A percentile compares a stretch with the other conserved stretches of the same genome.
Evolutionary conservation across 2,797 vertebrate species (phyloP).

Genomic region (Yasuhikotakia modesta): DNA sequence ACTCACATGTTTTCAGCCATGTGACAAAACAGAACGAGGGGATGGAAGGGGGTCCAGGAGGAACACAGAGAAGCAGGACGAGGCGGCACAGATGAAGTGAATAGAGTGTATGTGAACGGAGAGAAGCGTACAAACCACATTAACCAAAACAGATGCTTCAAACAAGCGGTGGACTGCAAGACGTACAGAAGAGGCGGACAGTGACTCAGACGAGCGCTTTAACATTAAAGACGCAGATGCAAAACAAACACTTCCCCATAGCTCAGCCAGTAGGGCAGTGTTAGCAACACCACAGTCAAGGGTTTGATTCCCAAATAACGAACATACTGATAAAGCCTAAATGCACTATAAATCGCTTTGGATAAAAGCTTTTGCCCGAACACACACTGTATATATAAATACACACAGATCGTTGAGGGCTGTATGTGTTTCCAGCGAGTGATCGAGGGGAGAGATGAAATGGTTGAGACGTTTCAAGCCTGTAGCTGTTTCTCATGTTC

Average conservation of each 20-base stretch:
- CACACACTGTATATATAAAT: neutral
- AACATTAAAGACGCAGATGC: neutral
- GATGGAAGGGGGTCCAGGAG: slow-evolving; percentile 36
- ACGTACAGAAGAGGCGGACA: slow-evolving; percentile 16
- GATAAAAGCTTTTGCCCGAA: neutral
- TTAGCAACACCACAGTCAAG: neutral
- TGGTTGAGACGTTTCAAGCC: neutral
- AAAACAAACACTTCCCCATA: neutral
- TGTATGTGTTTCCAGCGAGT: neutral
- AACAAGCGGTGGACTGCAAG: slow-evolving; percentile 10
- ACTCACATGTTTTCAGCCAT: slow-evolving; percentile 65
- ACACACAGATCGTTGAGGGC: neutral
- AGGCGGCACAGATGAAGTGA: neutral
- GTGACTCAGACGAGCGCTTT: slow-evolving; percentile 4
- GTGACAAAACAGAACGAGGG: slow-evolving; percentile 56
- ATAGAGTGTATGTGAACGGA: neutral
- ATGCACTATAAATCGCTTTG: neutral
- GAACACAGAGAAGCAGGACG: slow-evolving; percentile 11
- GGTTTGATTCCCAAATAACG: neutral
- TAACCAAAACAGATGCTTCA: slow-evolving; percentile 28
- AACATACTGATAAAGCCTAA: neutral
- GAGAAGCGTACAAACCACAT: slow-evolving; percentile 16
- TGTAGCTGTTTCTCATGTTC: slow-evolving; percentile 1
- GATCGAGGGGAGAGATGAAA: neutral
- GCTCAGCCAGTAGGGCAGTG: neutral